phyloP scores from a whole-genome alignment of 1,140 invertebrate genomes.

The Formica exsecta region DNA sequence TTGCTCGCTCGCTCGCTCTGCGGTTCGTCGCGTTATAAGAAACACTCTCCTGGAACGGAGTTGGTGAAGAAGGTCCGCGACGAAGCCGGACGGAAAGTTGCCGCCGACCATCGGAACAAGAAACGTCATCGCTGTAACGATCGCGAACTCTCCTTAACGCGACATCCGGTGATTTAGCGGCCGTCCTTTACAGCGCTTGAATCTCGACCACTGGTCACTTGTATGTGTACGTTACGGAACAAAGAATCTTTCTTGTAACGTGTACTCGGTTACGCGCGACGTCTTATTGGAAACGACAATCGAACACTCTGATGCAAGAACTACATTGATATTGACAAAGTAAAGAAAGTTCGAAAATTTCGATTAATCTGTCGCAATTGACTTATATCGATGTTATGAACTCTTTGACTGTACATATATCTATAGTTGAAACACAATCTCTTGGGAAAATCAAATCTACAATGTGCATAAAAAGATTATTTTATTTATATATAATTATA shows the following conservation, averaged over 20 bases:
- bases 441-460: neutral
- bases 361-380: conserved; percentile 11
- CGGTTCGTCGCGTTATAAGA: conserved; percentile 57
- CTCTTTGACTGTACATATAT: neutral
- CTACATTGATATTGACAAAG: conserved; percentile 26
- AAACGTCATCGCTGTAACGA: conserved; percentile 55
- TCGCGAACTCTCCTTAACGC: conserved; percentile 47
- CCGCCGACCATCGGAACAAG: conserved; percentile 51
- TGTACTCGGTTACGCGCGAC: conserved; percentile 42
- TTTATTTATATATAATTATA: neutral
- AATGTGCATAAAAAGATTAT: neutral
- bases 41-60: conserved; percentile 37
- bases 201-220: conserved; percentile 12
- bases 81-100: conserved; percentile 49
- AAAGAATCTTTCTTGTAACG: conserved; percentile 58
- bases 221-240: conserved; percentile 17
- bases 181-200: conserved; percentile 50
- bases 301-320: conserved; percentile 42
- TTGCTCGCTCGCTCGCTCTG: conserved; percentile 41
- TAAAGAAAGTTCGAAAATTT: neutral
- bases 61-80: conserved; percentile 33
- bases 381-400: conserved; percentile 17
- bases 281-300: conserved; percentile 43
- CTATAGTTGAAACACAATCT: neutral
- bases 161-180: conserved; percentile 56